A percentile compares a stretch with the other conserved stretches of the same genome.
Conservation (phyloP, 1,140 invertebrate species). For the Theocolax elegans region DNA sequence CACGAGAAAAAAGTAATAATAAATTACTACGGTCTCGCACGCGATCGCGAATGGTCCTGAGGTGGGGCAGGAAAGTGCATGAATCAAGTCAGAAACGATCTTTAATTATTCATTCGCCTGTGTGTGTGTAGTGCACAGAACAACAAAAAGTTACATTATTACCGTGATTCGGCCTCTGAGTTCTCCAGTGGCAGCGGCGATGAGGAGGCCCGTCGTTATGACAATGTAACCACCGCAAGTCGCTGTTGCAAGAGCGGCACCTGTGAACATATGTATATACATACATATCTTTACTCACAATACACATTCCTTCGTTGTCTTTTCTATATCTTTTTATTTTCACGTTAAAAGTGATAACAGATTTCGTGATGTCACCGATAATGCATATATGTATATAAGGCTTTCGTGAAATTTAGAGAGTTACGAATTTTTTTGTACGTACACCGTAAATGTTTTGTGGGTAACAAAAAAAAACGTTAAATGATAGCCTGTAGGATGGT, state of each 20-base stretch:
- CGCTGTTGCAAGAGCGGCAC: slow-evolving; percentile 66
- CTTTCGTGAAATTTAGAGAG: background rate
- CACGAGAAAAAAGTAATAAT: background rate
- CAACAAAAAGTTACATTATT: too few species aligned
- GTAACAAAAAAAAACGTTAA: too few species aligned
- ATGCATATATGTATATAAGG: too few species aligned
- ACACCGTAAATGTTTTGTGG: background rate
- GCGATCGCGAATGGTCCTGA: background rate
- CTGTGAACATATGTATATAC: slow-evolving; percentile 48
- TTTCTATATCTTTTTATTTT: background rate
- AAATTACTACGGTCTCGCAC: too few species aligned
- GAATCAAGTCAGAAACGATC: slow-evolving; percentile 22
- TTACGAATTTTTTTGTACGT: background rate
- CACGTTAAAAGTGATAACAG: background rate
- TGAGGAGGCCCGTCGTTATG: slow-evolving; percentile 74
- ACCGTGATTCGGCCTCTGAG: slow-evolving; percentile 73
- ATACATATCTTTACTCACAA: background rate
- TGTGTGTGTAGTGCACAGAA: too few species aligned
- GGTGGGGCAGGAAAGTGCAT: slow-evolving; percentile 35
- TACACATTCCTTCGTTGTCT: too few species aligned
- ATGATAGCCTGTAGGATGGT: too few species aligned
- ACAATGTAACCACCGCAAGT: slow-evolving; percentile 76
- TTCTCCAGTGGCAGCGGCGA: slow-evolving; percentile 74
- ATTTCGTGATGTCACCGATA: too few species aligned
- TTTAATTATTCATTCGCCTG: background rate